Conservation (phyloP, 2,797 vertebrate species). For the Silurus aristotelis region DNA sequence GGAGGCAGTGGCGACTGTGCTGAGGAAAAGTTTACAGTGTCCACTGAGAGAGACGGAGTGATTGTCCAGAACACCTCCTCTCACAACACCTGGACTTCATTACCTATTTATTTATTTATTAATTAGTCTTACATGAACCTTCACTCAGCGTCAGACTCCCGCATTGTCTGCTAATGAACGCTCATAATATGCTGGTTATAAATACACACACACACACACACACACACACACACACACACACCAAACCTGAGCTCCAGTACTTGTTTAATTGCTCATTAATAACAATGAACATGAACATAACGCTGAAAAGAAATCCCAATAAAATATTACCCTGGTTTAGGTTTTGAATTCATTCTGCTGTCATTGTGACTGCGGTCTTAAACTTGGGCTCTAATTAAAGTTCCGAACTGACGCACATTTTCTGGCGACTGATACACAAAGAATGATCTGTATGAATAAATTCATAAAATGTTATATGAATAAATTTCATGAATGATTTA, state of each 20-base stretch:
- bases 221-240: background rate
- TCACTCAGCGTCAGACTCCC: background rate
- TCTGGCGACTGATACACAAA: too few species aligned
- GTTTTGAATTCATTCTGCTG: too few species aligned
- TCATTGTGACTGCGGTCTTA: too few species aligned
- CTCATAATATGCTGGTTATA: background rate
- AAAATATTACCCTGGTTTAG: too few species aligned
- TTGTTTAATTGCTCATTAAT: background rate
- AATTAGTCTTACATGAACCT: background rate
- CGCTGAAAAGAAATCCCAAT: too few species aligned
- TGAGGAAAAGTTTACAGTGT: constrained; percentile 3
- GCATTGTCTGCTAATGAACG: background rate
- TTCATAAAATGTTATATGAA: too few species aligned
- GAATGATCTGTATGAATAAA: too few species aligned
- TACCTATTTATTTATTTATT: background rate
- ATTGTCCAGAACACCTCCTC: background rate
- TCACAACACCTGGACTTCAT: background rate
- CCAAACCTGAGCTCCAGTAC: background rate
- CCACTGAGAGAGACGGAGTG: background rate
- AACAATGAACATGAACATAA: too few species aligned
- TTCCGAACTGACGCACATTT: too few species aligned
- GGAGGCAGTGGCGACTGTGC: background rate
- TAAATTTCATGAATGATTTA: too few species aligned
- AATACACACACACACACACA: background rate
- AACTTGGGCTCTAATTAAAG: too few species aligned